Base-by-base conservation (phyloP, 2,797 vertebrate genomes). In the Cygnus olor region DNA sequence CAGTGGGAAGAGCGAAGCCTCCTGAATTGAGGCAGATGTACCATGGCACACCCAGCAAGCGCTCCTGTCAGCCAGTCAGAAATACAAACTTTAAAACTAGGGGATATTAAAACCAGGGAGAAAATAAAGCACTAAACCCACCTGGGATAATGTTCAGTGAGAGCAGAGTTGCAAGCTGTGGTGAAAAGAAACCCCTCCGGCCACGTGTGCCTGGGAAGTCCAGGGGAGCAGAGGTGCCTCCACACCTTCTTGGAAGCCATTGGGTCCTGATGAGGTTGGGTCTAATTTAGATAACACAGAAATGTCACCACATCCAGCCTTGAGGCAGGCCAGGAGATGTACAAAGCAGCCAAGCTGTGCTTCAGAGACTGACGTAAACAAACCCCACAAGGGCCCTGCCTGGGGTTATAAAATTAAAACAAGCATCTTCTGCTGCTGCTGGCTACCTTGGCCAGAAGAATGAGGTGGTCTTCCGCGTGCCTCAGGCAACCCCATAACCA, bases 191-290 rank as follows among this genome's bases (percentile, higher is more conserved):
- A 9, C 2, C 10, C 9, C 10, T 72, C 61, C 4, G 0, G n/a
- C 40, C 32, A 9, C 0, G 2, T 0, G 0, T 53, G 44, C 70
- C 24, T 32, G 5, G 20, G 76, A 56, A 61, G 63, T 58, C 3
- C 1, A 0, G 0, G 32, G 11, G 25, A 45, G 30, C 0, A 3
- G 53, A 38, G 0, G 0, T 19, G 38, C 44, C 1, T 0, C 38
- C 19, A 5, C 11, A 5, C 14, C 70, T 53, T 10, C 65, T 22
- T 78, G 53, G 79, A 91, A 90, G 54, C 4, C 20, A 36, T 2
- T 1, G 2, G n/a, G 19, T 16, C 56, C 27, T 74, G 61, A 51
- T 71, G 25, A 82, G 11, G 7, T 32, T 54, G 36, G 10, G 20
- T 76, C 20, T 91, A 22, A 72, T 58, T 71, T 57, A 83, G 36